Evolutionary conservation across 2,888 invertebrate genomes (phyloP).

Genomic region (Muschampia plurimacula): DNA sequence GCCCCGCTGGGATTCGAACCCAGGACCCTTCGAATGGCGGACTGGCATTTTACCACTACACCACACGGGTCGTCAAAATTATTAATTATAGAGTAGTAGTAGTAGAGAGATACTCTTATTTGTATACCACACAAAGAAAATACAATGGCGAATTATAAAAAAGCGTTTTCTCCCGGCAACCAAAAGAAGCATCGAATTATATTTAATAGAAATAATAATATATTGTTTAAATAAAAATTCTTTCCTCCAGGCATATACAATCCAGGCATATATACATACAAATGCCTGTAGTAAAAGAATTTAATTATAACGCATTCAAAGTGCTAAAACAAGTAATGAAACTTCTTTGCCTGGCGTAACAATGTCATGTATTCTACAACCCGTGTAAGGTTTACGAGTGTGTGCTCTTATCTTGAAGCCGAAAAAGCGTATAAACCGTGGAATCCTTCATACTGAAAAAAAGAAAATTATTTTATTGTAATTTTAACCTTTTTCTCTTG

Average conservation of each 20-base stretch:
- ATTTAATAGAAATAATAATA: too few species aligned
- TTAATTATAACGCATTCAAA: slow-evolving; percentile 41
- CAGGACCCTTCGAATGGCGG: too few species aligned
- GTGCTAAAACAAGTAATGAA: slow-evolving; percentile 47
- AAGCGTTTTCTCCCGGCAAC: too few species aligned
- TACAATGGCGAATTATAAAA: too few species aligned
- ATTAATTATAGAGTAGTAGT: too few species aligned
- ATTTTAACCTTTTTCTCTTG: not conserved
- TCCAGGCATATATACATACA: too few species aligned
- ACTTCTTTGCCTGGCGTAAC: slow-evolving; percentile 44
- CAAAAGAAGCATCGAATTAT: too few species aligned
- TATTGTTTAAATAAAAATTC: not conserved
- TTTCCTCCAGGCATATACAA: not conserved
- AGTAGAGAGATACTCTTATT: too few species aligned
- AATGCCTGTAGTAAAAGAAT: slow-evolving; percentile 39
- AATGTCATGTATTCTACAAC: slow-evolving; percentile 5
- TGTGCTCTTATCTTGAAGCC: not conserved
- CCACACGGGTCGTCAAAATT: too few species aligned
- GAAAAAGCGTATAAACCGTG: not conserved
- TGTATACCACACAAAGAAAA: too few species aligned
- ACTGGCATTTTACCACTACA: too few species aligned
- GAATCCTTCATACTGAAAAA: not conserved
- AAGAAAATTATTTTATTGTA: not conserved
- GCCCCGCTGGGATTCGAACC: too few species aligned
- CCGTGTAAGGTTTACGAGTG: not conserved